These are phyloP conservation scores for Drosophila persimilis DNA, from an alignment of 1,140 invertebrate genomes.

Conservation along the genomic window DNA sequence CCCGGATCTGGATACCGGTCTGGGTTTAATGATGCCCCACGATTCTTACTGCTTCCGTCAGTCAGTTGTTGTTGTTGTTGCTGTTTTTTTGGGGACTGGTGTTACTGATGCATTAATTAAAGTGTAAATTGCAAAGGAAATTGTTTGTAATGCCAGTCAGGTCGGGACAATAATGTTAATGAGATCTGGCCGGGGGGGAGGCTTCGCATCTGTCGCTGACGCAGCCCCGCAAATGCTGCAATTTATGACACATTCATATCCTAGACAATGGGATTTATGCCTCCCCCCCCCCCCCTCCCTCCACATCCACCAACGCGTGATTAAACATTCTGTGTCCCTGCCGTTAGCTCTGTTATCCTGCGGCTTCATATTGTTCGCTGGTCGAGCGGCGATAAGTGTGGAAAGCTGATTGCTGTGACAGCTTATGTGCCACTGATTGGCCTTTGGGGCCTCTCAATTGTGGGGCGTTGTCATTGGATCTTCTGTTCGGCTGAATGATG, in stretches of 20 bases:
- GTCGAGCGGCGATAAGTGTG: no score
- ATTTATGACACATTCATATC: conserved; percentile 16
- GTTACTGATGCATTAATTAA: conserved; percentile 45
- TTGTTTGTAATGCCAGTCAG: conserved; percentile 26
- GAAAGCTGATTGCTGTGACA: no score
- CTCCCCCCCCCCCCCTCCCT: no score
- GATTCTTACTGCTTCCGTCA: background rate
- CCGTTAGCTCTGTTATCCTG: background rate
- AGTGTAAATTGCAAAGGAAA: conserved; percentile 44
- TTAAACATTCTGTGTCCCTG: background rate
- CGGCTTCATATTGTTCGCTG: background rate
- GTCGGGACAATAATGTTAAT: conserved; percentile 5
- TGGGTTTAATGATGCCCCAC: background rate
- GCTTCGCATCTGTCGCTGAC: no score
- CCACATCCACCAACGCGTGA: no score
- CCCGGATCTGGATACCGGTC: background rate
- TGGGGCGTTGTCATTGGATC: background rate
- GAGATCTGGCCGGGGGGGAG: background rate
- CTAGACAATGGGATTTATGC: conserved; percentile 7
- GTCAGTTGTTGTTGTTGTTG: background rate
- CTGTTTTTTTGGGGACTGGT: background rate
- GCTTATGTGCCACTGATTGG: no score
- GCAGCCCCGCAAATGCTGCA: conserved; percentile 7
- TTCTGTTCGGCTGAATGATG: background rate
- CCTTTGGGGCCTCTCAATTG: no score